Conservation (phyloP, 2,797 vertebrate species). For the Cyclura pinguis region DNA sequence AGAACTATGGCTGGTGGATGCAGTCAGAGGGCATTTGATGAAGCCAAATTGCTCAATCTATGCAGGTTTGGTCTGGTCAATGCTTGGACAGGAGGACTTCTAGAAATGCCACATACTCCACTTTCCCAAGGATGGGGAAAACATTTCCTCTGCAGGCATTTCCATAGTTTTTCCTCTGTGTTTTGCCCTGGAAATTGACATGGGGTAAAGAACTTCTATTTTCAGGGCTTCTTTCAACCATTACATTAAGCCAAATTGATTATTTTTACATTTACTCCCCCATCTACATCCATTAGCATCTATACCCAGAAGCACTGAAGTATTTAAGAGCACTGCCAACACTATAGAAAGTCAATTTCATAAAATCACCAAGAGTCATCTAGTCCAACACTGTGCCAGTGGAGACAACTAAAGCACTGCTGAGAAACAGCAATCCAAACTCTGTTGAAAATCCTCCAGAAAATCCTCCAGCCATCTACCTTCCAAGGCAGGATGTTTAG, state of each 20-base stretch:
- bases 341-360: background rate
- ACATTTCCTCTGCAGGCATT: background rate
- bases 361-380: too few relatives aligned
- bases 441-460: too few relatives aligned
- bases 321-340: background rate
- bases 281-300: background rate
- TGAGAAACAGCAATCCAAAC: too few relatives aligned
- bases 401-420: too few relatives aligned
- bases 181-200: background rate
- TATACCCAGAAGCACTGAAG: background rate
- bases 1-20: background rate
- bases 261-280: background rate
- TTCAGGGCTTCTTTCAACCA: background rate
- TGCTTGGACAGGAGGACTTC: too few relatives aligned
- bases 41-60: background rate
- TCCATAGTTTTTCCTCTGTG: too few relatives aligned
- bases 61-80: background rate
- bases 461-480: too few relatives aligned
- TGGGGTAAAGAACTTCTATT: background rate
- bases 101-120: background rate
- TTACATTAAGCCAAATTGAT: background rate
- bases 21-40: background rate
- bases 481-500: too few relatives aligned
- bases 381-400: too few relatives aligned
- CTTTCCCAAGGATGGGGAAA: background rate